phyloP scores from a whole-genome alignment of 2,888 invertebrate species.

The Tiliacea aurago region DNA sequence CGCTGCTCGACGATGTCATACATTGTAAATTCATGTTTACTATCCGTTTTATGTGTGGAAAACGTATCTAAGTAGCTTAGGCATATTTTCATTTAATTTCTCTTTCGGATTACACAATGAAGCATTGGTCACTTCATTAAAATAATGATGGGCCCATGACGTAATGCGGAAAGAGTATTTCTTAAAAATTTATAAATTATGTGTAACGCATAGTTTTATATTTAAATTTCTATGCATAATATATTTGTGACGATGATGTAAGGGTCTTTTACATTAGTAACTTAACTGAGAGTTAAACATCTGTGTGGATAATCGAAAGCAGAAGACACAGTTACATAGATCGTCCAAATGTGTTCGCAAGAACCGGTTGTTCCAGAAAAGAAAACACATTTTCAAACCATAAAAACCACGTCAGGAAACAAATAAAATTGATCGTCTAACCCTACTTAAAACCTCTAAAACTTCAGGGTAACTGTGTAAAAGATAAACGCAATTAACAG shows the following conservation, averaged over 20 bases:
- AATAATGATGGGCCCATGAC: conserved; percentile 34
- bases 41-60: conserved; percentile 41
- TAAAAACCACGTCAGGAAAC: background rate
- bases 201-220: conserved; percentile 21
- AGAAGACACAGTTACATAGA: background rate
- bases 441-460: conserved; percentile 34
- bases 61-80: conserved; percentile 44
- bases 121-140: conserved; percentile 47
- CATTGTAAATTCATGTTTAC: conserved; percentile 54
- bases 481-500: conserved; percentile 51
- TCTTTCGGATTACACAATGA: conserved; percentile 62
- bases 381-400: background rate
- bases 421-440: background rate
- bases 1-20: conserved; percentile 37
- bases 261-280: conserved; percentile 14
- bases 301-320: background rate
- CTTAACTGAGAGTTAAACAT: background rate
- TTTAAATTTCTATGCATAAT: conserved; percentile 1
- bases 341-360: background rate
- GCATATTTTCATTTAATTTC: conserved; percentile 60
- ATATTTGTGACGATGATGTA: conserved; percentile 23
- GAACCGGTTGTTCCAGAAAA: background rate
- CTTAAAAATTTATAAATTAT: conserved; percentile 14
- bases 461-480: conserved; percentile 41
- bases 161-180: conserved; percentile 20